Evolutionary conservation across 2,797 vertebrate species (phyloP).

Genomic region (Thripadectes ignobilis): DNA sequence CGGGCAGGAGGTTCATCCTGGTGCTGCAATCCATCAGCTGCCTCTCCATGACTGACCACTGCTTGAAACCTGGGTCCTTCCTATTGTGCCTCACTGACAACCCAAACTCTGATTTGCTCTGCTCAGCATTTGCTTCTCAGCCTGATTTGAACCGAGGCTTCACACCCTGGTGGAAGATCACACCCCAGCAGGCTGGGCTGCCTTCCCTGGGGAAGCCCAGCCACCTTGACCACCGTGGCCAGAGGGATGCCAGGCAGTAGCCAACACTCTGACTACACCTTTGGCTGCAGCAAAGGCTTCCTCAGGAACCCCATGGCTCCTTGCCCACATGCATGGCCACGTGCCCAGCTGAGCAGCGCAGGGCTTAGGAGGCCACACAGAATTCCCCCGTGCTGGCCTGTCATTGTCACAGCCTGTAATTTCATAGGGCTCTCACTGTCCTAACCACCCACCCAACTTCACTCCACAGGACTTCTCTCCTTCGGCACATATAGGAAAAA

Average conservation of each 20-base stretch:
- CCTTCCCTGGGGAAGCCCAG: background rate
- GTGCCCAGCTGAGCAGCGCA: background rate
- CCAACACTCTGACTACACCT: background rate
- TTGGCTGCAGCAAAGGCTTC: background rate
- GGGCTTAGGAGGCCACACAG: background rate
- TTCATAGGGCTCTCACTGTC: background rate
- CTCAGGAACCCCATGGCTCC: background rate
- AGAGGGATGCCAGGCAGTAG: background rate
- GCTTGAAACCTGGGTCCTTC: background rate
- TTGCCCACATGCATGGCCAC: fast-evolving
- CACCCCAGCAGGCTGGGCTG: background rate
- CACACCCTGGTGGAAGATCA: background rate
- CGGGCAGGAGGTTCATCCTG: background rate
- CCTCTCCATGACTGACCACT: background rate
- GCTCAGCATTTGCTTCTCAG: background rate
- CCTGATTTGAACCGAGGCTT: fast-evolving
- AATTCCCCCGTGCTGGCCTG: background rate
- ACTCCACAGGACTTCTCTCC: background rate
- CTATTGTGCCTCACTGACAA: background rate
- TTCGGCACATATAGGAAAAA: background rate
- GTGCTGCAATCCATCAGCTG: background rate
- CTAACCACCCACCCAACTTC: background rate
- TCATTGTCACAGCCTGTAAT: background rate
- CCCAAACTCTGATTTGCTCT: background rate
- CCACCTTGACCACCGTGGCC: fast-evolving